Base-by-base conservation (phyloP, 2,797 vertebrate species). In the Babyrousa celebensis region DNA sequence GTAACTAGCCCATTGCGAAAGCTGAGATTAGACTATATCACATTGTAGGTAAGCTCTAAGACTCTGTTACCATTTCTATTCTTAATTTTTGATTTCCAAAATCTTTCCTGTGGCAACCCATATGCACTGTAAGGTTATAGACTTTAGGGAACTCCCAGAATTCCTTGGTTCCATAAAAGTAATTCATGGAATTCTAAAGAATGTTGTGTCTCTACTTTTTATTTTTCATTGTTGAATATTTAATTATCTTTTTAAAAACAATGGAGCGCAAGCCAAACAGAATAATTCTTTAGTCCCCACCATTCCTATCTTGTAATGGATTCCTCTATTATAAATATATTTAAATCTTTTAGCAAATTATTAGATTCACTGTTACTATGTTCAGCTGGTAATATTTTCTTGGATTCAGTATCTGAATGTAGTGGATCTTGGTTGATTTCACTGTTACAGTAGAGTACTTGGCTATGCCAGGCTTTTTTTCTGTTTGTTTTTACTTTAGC, bases 371-470 rank as follows among this genome's bases (percentile, higher is more conserved):
- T 90, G 43, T 75, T 80, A 74, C 20, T 29, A 63, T 75, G 82
- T 90, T 95, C 40, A n/a, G 25, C 16, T 65, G n/a, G n/a, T 94
- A 27, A 23, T 40, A 52, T 77, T 91, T 72, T 95, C 62, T 96
- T 91, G 25, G 14, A 77, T 10, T 62, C 40, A 72, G 3, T 88
- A 58, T 83, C 65, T 91, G 90, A 85, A 89, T 94, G 4, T 36
- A 58, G 54, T 89, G 25, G 7, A 23, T 88, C 29, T 74, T 83
- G 82, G 52, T 68, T 80, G 29, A 60, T 77, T 72, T 67, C 86
- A 25, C 18, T 87, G 48, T 85, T 85, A 68, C 2, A 17, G 3
- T 88, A 78, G 84, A 54, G 25, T 77, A 62, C n/a, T 90, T 94
- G 48, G 32, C n/a, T 70, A 4, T 48, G 18, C 29, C 15, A 68